Evolutionary conservation across 2,113 vertebrate species (phyloP).

Genomic region (Lates calcarifer): DNA sequence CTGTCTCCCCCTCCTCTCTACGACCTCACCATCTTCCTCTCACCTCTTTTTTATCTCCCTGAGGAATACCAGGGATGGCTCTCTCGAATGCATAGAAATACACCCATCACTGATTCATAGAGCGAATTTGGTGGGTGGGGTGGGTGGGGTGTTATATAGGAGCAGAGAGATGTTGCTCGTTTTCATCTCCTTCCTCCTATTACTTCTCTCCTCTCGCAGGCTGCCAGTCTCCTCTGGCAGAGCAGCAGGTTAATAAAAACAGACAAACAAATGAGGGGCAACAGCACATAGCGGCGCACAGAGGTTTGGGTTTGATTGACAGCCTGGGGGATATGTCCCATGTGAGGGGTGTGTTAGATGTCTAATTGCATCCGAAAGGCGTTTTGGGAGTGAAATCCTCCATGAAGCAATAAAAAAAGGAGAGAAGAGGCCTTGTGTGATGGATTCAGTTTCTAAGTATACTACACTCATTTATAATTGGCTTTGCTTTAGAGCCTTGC

Average conservation of each 20-base stretch:
- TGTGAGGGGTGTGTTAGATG: slow-evolving; percentile 45
- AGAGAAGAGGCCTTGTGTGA: slow-evolving; percentile 37
- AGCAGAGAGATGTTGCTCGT: slow-evolving; percentile 54
- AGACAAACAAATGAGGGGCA: slow-evolving; percentile 73
- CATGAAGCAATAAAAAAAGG: slow-evolving; percentile 31
- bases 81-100: slow-evolving; percentile 73
- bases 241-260: slow-evolving; percentile 66
- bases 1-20: slow-evolving; percentile 19
- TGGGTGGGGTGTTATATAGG: no score
- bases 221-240: slow-evolving; percentile 11
- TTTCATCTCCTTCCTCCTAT: slow-evolving; percentile 51
- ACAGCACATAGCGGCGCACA: slow-evolving; percentile 35
- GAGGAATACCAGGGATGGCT: slow-evolving; percentile 57
- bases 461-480: slow-evolving; percentile 51
- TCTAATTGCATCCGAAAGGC: slow-evolving; percentile 70
- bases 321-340: slow-evolving; percentile 51
- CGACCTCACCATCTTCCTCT: slow-evolving; percentile 51
- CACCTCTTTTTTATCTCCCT: slow-evolving; percentile 53
- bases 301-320: slow-evolving; percentile 63
- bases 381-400: slow-evolving; percentile 57
- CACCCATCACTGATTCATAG: slow-evolving; percentile 72
- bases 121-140: no score
- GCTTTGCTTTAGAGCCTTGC: slow-evolving; percentile 31
- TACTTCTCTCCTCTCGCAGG: slow-evolving; percentile 31
- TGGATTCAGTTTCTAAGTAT: slow-evolving; percentile 30